Conservation (phyloP, 2,888 invertebrate genomes). For the Yponomeuta malinellus region DNA sequence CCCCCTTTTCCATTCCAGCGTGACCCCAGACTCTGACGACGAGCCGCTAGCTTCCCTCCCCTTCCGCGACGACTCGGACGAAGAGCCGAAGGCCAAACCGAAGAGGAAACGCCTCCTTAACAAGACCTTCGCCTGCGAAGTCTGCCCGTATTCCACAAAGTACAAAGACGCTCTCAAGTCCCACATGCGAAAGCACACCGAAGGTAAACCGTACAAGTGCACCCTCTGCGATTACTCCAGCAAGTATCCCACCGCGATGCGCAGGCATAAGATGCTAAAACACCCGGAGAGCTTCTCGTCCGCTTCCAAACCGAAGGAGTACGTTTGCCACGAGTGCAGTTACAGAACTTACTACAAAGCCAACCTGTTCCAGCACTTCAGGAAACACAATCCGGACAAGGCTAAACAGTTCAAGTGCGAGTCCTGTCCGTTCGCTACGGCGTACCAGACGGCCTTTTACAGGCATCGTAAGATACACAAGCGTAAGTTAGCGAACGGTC, state of each 20-base stretch:
- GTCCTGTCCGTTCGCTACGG: slow-evolving; percentile 32
- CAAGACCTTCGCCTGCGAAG: not conserved
- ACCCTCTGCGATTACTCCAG: slow-evolving; percentile 2
- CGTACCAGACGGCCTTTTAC: slow-evolving; percentile 33
- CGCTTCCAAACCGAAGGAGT: slow-evolving; percentile 16
- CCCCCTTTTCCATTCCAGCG: not conserved
- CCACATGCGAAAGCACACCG: not conserved
- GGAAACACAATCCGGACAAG: slow-evolving; percentile 36
- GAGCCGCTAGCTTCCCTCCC: not conserved
- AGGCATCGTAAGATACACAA: slow-evolving; percentile 38
- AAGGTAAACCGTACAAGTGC: slow-evolving; percentile 1
- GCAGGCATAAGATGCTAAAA: slow-evolving; percentile 34
- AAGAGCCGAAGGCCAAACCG: not conserved
- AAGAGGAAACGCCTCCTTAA: not conserved
- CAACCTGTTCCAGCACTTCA: slow-evolving; percentile 34
- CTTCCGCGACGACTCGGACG: not conserved
- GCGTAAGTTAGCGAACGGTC: slow-evolving; percentile 17
- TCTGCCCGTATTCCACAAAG: slow-evolving; percentile 2
- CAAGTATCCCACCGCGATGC: slow-evolving; percentile 2
- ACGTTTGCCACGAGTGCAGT: slow-evolving; percentile 33
- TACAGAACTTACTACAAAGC: slow-evolving; percentile 30
- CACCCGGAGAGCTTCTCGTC: slow-evolving; percentile 19
- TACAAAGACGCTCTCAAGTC: slow-evolving; percentile 1
- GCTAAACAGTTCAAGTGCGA: slow-evolving; percentile 35
- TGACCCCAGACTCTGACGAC: not conserved